These are phyloP conservation scores for Pollenia amentaria DNA, from an alignment of 2,888 invertebrate species.

Conservation along the genomic window DNA sequence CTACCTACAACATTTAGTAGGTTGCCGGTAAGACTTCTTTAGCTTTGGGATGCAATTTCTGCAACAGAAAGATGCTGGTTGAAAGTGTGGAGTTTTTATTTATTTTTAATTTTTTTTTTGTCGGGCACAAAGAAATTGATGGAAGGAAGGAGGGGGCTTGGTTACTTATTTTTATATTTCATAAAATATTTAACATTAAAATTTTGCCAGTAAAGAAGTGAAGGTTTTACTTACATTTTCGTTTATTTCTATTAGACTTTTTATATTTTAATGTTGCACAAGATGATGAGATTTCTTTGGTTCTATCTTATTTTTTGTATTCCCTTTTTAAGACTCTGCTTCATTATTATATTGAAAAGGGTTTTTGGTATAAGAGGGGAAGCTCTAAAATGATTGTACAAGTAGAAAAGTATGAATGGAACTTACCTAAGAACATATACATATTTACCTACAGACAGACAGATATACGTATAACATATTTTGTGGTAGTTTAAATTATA, in stretches of 20 bases:
- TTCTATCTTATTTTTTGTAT: slow-evolving; percentile 38
- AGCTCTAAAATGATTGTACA: neutral
- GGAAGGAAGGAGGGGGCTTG: neutral
- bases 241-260: slow-evolving; percentile 14
- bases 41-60: slow-evolving; percentile 44
- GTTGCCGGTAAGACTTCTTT: slow-evolving; percentile 43
- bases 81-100: neutral
- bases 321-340: slow-evolving; percentile 16
- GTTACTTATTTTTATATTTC: slow-evolving; percentile 56
- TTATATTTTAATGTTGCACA: slow-evolving; percentile 54
- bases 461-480: slow-evolving; percentile 2
- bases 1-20: slow-evolving; percentile 36
- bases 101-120: neutral
- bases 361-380: neutral
- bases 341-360: slow-evolving; percentile 46
- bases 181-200: slow-evolving; percentile 73
- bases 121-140: too few relatives aligned
- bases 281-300: slow-evolving; percentile 66
- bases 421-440: slow-evolving; percentile 46
- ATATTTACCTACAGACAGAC: slow-evolving; percentile 13
- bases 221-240: slow-evolving; percentile 34
- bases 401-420: slow-evolving; percentile 8
- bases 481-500: slow-evolving; percentile 20
- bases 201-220: slow-evolving; percentile 44
- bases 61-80: slow-evolving; percentile 31